These are phyloP conservation scores for Exephanes ischioxanthus DNA, from an alignment of 2,888 invertebrate species.

Conservation along the genomic window DNA sequence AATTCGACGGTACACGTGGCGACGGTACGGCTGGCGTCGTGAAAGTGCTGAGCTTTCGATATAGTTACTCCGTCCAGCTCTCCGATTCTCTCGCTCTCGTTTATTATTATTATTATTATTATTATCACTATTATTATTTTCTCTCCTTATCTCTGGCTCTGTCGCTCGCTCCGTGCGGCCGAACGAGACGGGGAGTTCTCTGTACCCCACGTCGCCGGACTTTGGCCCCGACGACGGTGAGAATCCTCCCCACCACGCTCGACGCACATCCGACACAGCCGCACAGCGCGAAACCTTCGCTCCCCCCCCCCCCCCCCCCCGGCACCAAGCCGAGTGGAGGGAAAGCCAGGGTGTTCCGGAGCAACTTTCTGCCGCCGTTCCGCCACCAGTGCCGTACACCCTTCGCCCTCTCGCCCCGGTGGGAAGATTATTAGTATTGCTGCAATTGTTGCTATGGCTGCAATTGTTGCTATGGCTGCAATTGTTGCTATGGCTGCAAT, in stretches of 20 bases:
- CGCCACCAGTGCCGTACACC: slow-evolving; percentile 49
- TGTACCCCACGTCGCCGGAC: slow-evolving; percentile 23
- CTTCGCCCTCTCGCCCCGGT: slow-evolving; percentile 28
- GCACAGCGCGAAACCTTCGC: slow-evolving; percentile 51
- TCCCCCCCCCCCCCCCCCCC: slow-evolving; percentile 65
- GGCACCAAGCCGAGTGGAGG: slow-evolving; percentile 50
- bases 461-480: no score
- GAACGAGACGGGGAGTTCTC: slow-evolving; percentile 31
- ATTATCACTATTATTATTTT: no score
- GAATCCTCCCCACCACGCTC: slow-evolving; percentile 28
- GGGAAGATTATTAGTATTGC: no score
- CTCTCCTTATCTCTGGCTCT: slow-evolving; percentile 7
- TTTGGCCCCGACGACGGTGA: slow-evolving; percentile 45
- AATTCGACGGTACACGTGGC: slow-evolving; percentile 73
- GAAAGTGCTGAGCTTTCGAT: slow-evolving; percentile 56
- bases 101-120: no score
- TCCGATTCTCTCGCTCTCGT: slow-evolving; percentile 21
- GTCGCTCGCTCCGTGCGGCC: slow-evolving; percentile 5
- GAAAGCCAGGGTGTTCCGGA: slow-evolving; percentile 46
- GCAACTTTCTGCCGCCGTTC: slow-evolving; percentile 27
- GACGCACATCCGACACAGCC: slow-evolving; percentile 46
- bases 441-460: no score
- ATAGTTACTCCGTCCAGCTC: slow-evolving; percentile 39
- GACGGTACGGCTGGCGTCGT: slow-evolving; percentile 75
- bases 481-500: no score